Percentiles rank a stretch among this genome's conserved stretches.
Conservation (phyloP, 1,140 invertebrate genomes). For the Bemisia tabaci region DNA sequence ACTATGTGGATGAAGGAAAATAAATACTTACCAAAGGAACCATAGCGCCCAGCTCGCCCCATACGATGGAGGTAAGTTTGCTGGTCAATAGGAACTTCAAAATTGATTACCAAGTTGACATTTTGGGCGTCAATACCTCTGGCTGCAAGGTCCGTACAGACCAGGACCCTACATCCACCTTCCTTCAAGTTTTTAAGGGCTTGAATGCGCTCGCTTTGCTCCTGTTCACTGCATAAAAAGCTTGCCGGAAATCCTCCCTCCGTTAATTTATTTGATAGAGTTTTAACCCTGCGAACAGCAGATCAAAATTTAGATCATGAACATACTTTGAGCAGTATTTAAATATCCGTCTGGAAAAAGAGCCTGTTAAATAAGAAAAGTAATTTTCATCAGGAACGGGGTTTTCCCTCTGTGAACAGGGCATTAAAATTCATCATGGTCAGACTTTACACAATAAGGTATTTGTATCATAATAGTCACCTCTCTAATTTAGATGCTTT, state of each 20-base stretch:
- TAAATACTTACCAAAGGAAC: constrained; percentile 44
- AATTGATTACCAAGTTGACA: constrained; percentile 86
- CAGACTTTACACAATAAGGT: too few species aligned
- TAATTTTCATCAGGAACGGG: too few species aligned
- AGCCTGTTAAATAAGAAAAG: too few species aligned
- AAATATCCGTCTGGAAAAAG: too few species aligned
- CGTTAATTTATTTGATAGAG: constrained; percentile 52
- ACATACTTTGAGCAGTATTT: too few species aligned
- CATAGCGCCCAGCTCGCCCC: constrained; percentile 84
- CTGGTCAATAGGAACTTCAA: constrained; percentile 68
- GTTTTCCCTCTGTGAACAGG: too few species aligned
- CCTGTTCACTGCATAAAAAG: constrained; percentile 58
- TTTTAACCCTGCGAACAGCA: constrained; percentile 41
- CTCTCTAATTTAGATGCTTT: too few species aligned
- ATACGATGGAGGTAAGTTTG: constrained; percentile 92
- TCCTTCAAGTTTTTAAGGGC: constrained; percentile 54
- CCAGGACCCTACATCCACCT: constrained; percentile 50
- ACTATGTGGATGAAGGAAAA: too few species aligned
- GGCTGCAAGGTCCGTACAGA: constrained; percentile 82
- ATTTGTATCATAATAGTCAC: too few species aligned
- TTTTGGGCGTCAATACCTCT: constrained; percentile 82
- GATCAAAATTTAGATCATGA: too few species aligned
- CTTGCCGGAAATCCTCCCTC: constrained; percentile 52
- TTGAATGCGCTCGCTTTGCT: constrained; percentile 59
- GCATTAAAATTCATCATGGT: too few species aligned